phyloP scores from a whole-genome alignment of 1,140 invertebrate genomes.

The Drosophila nikananu region DNA sequence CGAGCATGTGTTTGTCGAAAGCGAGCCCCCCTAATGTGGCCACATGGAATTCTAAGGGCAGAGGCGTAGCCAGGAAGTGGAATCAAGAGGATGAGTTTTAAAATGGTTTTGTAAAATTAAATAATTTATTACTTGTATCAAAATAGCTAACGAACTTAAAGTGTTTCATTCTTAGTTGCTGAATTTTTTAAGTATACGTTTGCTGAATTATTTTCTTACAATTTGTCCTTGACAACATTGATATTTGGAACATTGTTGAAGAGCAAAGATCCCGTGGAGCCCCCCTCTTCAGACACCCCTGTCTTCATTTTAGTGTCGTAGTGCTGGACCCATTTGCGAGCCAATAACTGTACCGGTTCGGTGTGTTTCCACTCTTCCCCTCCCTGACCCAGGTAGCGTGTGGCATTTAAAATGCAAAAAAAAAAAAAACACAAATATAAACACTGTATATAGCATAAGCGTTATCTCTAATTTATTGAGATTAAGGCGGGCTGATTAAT shows the following conservation, averaged over 20 bases:
- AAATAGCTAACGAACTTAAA: too few species aligned
- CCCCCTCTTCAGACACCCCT: not conserved
- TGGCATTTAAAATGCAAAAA: constrained; percentile 56
- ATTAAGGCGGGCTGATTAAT: constrained; percentile 69
- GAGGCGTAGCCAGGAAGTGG: constrained; percentile 18
- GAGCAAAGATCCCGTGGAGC: not conserved
- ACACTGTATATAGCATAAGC: constrained; percentile 45
- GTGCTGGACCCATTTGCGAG: constrained; percentile 41
- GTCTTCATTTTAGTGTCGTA: constrained; percentile 14
- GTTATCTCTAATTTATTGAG: constrained; percentile 66
- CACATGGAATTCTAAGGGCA: constrained; percentile 35
- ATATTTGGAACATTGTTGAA: not conserved
- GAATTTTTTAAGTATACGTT: not conserved
- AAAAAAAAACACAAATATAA: constrained; percentile 7
- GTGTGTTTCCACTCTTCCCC: not conserved
- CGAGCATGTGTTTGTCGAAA: constrained; percentile 40
- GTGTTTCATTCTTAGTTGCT: not conserved
- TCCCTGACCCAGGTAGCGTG: constrained; percentile 29
- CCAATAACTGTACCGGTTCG: constrained; percentile 52
- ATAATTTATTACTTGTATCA: not conserved
- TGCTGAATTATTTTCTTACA: not conserved
- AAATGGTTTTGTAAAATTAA: not conserved
- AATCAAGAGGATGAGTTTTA: not conserved
- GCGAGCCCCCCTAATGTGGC: constrained; percentile 48
- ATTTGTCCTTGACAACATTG: not conserved